Evolutionary conservation across 2,888 invertebrate genomes (phyloP), one percentile per base, ranked within the genome.

Genomic region (Neuroscelio doddi): DNA sequence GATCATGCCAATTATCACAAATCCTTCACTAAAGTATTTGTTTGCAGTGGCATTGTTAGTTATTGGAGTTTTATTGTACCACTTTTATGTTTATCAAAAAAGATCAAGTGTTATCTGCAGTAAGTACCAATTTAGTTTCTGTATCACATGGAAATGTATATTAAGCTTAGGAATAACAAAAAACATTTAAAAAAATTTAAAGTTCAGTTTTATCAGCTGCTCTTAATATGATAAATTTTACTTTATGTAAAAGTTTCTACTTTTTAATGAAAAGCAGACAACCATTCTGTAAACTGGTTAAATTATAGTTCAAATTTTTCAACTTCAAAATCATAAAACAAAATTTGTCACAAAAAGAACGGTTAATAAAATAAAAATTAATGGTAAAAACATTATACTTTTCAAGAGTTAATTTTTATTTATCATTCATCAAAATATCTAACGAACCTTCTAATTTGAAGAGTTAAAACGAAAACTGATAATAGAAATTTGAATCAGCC

Each of bases 11-110:
- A 92, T 95, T 38, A 85, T 92, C 5, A 88, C 90, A 47, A 90
- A 93, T 65, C 94, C 94, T 0, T 90, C 92, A 1, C 83, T 89
- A 0, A 93, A 93, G 81, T 94, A 93, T 81, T 85, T 94, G 1
- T 90, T 92, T 78, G 93, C 93, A 0, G 83, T 92, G 4, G 86
- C 88, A 0, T 94, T 94, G 78, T 89, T 94, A 53, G 73, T 90
- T 0, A 72, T 90, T 30, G 95, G 94, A 0, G 86, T 90, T 1
- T 78, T 87, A 0, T 88, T 94, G 41, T 95, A 95, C 81, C 90
- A 92, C 39, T 86, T 90, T 53, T 93, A 92, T 79, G 91, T 95
- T 32, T 92, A 92, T 80, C 89, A 89, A 74, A 89, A 89, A 81
- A 88, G 87, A 70, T 87, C 89, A 41, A 90, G 91, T 42, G 85